Evolutionary conservation across 2,888 invertebrate genomes (phyloP).

Genomic region (Suillia variegata): DNA sequence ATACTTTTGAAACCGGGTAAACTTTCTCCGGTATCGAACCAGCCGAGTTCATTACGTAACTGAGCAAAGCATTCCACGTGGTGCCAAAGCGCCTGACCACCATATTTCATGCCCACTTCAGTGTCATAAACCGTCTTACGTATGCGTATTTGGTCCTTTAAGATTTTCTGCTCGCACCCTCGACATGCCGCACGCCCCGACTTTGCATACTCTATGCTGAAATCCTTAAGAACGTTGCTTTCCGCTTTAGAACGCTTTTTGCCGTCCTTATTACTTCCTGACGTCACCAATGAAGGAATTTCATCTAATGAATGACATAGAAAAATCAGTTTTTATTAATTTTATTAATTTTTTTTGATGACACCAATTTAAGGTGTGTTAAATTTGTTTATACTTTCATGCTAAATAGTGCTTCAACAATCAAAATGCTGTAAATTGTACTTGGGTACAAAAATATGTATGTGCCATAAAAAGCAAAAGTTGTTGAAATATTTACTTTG

Average conservation of each 20-base stretch:
- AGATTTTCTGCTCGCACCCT: conserved; percentile 84
- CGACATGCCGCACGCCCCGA: conserved; percentile 79
- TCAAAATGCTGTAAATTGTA: too few relatives aligned
- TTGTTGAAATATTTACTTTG: too few relatives aligned
- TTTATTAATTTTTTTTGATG: too few relatives aligned
- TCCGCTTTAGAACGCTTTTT: conserved; percentile 63
- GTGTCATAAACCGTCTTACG: conserved; percentile 82
- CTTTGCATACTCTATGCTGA: conserved; percentile 82
- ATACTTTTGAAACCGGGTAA: conserved; percentile 79
- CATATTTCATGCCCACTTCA: conserved; percentile 80
- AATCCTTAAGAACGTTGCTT: conserved; percentile 67
- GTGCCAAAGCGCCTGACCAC: conserved; percentile 87
- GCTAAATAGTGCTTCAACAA: too few relatives aligned
- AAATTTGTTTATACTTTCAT: too few relatives aligned
- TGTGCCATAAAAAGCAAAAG: too few relatives aligned
- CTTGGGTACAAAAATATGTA: too few relatives aligned
- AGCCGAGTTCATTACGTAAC: conserved; percentile 72
- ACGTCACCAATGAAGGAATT: conserved; percentile 25
- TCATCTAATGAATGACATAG: conserved; percentile 28
- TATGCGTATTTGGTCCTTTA: conserved; percentile 74
- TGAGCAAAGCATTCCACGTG: conserved; percentile 90
- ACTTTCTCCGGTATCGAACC: conserved; percentile 71
- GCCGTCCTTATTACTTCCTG: conserved; percentile 43
- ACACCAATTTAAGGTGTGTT: too few relatives aligned
- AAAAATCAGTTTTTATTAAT: too few relatives aligned